These are phyloP conservation scores for Ctenopoma kingsleyae DNA, from an alignment of 2,797 vertebrate species.

Conservation along the genomic window DNA sequence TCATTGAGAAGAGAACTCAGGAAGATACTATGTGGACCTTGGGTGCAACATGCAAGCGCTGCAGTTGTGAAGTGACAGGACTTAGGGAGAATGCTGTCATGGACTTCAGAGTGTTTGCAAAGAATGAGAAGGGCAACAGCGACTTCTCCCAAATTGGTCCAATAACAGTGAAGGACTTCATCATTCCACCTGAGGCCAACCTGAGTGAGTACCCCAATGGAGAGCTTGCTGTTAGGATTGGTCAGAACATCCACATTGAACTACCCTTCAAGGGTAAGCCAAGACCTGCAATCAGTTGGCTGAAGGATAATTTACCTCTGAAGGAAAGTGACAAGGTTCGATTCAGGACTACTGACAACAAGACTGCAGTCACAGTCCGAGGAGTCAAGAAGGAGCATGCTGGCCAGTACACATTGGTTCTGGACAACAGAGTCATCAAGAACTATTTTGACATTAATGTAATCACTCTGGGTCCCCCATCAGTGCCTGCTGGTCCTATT, in stretches of 20 bases:
- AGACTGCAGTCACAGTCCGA: constrained; percentile 91
- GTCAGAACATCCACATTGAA: constrained; percentile 94
- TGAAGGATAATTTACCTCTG: constrained; percentile 92
- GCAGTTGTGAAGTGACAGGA: constrained; percentile 89
- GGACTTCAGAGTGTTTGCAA: constrained; percentile 94
- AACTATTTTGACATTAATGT: constrained; percentile 92
- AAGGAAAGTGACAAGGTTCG: constrained; percentile 95
- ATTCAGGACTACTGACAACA: constrained; percentile 95
- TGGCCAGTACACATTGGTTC: constrained; percentile 94
- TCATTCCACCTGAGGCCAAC: constrained; percentile 92
- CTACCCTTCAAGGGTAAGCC: constrained; percentile 97
- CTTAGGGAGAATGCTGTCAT: constrained; percentile 90
- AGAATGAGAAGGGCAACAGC: constrained; percentile 97
- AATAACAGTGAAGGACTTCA: constrained; percentile 91
- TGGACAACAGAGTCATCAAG: constrained; percentile 91
- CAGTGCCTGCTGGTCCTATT: constrained; percentile 92
- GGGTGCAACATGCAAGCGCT: constrained; percentile 90
- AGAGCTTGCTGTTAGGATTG: constrained; percentile 92
- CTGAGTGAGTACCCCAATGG: constrained; percentile 92
- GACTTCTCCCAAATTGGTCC: constrained; percentile 91
- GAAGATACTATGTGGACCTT: constrained; percentile 89
- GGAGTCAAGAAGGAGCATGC: constrained; percentile 93
- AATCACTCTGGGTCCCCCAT: constrained; percentile 91
- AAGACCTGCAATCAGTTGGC: constrained; percentile 92
- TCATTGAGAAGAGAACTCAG: constrained; percentile 91